phyloP scores from a whole-genome alignment of 2,113 vertebrate genomes.

The Sigmodon hispidus region DNA sequence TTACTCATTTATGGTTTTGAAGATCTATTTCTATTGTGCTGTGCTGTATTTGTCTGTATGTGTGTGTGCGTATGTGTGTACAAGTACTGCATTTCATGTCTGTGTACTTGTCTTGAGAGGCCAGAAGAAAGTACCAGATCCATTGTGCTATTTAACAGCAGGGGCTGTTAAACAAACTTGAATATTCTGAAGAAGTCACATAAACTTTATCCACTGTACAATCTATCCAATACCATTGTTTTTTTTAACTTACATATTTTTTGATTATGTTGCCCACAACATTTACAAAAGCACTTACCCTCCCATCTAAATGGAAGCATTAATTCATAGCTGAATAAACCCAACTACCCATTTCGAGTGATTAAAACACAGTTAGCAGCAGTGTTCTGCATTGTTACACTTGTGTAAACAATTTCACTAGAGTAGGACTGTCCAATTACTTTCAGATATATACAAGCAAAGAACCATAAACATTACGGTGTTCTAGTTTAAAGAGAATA shows the following conservation, averaged over 20 bases:
- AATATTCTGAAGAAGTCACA: not conserved
- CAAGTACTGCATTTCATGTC: not conserved
- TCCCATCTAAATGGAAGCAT: slow-evolving; percentile 69
- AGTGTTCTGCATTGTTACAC: slow-evolving; percentile 58
- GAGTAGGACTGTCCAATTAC: slow-evolving; percentile 78
- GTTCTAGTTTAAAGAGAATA: slow-evolving; percentile 62
- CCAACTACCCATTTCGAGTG: slow-evolving; percentile 72
- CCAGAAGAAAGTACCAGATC: not conserved
- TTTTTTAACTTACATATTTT: slow-evolving; percentile 73
- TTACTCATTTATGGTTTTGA: no score
- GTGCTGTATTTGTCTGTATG: not conserved
- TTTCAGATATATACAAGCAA: slow-evolving; percentile 79
- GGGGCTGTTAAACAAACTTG: not conserved
- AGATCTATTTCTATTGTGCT: not conserved
- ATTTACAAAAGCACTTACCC: slow-evolving; percentile 71
- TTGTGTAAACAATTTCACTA: slow-evolving; percentile 73
- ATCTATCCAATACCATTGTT: not conserved
- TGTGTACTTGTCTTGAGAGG: no score
- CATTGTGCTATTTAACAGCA: no score
- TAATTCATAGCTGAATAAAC: slow-evolving; percentile 79
- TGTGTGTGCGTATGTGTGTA: no score
- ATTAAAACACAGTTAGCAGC: slow-evolving; percentile 78
- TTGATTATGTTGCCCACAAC: slow-evolving; percentile 66
- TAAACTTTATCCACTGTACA: not conserved
- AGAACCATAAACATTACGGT: slow-evolving; percentile 70